A percentile compares a stretch with the other conserved stretches of the same genome.
These are phyloP conservation scores for Alligator mississippiensis DNA, from an alignment of 2,113 vertebrate species.

Conservation along the genomic window DNA sequence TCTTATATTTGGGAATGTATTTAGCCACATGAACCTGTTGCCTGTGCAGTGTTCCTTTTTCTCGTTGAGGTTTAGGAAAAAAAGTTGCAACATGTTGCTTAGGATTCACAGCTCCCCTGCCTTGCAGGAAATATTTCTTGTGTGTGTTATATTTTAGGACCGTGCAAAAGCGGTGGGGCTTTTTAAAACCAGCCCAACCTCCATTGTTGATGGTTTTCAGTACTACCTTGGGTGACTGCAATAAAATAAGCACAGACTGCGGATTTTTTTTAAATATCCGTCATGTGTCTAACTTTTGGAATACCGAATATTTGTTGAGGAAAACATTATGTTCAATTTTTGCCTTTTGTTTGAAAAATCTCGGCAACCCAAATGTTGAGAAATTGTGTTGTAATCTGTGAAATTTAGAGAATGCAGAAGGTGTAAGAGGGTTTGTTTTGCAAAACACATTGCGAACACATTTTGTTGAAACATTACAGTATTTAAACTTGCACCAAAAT, in stretches of 20 bases:
- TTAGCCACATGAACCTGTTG: not conserved
- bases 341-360: constrained; percentile 74
- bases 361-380: constrained; percentile 71
- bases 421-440: constrained; percentile 54
- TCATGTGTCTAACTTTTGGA: constrained; percentile 46
- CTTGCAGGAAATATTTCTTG: constrained; percentile 7
- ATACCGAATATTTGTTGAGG: constrained; percentile 55
- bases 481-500: constrained; percentile 56
- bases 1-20: constrained; percentile 15
- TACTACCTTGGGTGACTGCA: constrained; percentile 40
- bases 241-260: constrained; percentile 45
- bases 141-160: constrained; percentile 19
- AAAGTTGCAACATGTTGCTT: constrained; percentile 23
- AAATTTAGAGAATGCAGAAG: constrained; percentile 51
- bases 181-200: constrained; percentile 68
- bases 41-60: constrained; percentile 29
- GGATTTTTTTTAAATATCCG: not conserved
- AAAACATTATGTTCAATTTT: constrained; percentile 70
- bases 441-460: not conserved
- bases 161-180: constrained; percentile 56
- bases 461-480: constrained; percentile 15
- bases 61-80: not conserved
- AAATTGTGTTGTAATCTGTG: constrained; percentile 56
- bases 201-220: constrained; percentile 58
- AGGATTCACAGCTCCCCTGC: not conserved